Percentiles rank a stretch among this genome's conserved stretches.
phyloP scores from a whole-genome alignment of 2,797 vertebrate genomes.

The Syngnathus acus region DNA sequence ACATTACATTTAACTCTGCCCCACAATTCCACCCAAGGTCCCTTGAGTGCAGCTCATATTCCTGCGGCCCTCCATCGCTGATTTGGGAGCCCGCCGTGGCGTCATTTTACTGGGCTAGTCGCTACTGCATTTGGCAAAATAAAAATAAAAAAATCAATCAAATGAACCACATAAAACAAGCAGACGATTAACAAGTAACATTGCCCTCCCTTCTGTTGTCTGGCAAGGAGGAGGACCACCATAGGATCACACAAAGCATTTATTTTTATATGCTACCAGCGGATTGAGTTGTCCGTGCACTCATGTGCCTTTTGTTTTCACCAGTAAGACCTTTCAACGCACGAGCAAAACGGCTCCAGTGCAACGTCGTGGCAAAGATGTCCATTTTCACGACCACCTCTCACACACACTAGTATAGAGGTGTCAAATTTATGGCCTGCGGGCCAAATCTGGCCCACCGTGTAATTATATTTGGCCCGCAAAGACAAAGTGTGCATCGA shows the following conservation, averaged over 20 bases:
- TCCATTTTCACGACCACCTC: too few species aligned
- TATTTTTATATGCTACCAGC: neutral
- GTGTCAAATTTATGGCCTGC: too few species aligned
- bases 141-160: conserved; percentile 24
- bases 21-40: conserved; percentile 21
- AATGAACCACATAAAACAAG: conserved; percentile 42
- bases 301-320: neutral
- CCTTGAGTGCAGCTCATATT: conserved; percentile 27
- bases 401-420: neutral
- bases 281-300: neutral
- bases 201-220: conserved; percentile 34
- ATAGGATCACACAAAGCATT: conserved; percentile 56
- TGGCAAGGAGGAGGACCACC: conserved; percentile 41
- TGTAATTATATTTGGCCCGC: too few species aligned
- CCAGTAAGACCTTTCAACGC: neutral
- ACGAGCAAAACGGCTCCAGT: neutral
- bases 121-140: conserved; percentile 63
- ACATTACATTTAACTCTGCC: conserved; percentile 13
- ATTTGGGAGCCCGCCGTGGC: conserved; percentile 50
- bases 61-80: conserved; percentile 45
- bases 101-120: conserved; percentile 59
- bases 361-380: too few species aligned
- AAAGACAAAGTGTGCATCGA: too few species aligned
- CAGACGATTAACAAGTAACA: conserved; percentile 50
- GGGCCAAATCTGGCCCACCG: too few species aligned